Conservation (phyloP, 2,797 vertebrate species). For the Salmo trutta region DNA sequence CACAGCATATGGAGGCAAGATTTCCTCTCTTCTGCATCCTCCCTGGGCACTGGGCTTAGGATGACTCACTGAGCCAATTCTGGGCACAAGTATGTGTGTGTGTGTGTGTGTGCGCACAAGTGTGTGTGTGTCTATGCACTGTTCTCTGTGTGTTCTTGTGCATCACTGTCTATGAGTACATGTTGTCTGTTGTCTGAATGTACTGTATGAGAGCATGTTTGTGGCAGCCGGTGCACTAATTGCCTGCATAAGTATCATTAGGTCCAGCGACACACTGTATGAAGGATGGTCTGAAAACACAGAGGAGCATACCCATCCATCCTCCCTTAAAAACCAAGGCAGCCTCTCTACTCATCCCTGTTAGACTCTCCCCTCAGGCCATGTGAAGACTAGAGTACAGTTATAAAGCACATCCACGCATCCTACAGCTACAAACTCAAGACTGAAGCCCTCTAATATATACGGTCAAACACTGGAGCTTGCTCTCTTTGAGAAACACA, state of each 20-base stretch:
- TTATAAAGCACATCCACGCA: background rate
- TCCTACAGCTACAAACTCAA: background rate
- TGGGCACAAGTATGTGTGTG: background rate
- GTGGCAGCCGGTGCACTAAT: conserved; percentile 45
- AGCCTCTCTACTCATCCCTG: background rate
- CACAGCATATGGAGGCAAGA: background rate
- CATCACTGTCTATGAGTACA: background rate
- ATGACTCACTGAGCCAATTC: conserved; percentile 9
- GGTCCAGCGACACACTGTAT: conserved; percentile 16
- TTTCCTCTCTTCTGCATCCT: background rate
- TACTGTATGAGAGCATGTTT: conserved; percentile 8
- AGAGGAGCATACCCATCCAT: background rate
- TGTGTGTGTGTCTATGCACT: conserved; percentile 5
- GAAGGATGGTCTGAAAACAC: background rate
- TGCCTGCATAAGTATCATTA: conserved; percentile 49
- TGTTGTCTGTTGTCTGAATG: conserved; percentile 14
- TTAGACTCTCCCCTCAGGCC: background rate
- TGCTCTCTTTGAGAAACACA: background rate
- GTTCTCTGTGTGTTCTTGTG: conserved; percentile 1
- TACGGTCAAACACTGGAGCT: background rate
- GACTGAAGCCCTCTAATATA: background rate
- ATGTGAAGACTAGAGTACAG: background rate
- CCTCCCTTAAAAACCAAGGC: background rate
- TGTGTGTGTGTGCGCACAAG: background rate
- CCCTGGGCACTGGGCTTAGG: background rate